These are phyloP conservation scores for Tragelaphus imberbis DNA, from an alignment of 2,113 vertebrate genomes.

Conservation along the genomic window DNA sequence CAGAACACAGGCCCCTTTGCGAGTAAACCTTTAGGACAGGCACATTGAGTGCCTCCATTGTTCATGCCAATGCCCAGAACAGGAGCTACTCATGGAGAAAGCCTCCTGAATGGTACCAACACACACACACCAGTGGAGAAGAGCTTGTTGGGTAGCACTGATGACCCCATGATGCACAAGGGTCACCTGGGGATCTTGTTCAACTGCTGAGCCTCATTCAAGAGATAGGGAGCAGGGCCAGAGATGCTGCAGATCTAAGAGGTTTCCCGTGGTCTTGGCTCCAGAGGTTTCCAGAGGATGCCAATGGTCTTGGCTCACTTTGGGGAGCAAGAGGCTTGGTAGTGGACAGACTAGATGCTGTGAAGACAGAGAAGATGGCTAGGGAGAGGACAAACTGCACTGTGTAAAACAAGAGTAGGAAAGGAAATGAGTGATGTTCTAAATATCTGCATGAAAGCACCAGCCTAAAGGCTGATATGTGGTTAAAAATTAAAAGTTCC, in stretches of 20 bases:
- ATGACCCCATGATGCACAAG: rapidly evolving
- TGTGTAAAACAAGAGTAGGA: not conserved
- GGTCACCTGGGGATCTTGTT: not conserved
- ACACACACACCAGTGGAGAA: rapidly evolving
- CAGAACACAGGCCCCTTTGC: not conserved
- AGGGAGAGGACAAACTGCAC: not conserved
- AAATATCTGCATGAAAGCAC: not conserved
- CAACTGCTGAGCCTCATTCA: not conserved
- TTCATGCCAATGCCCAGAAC: not conserved
- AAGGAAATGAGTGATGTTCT: not conserved
- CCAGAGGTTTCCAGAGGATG: not conserved
- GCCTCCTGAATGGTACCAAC: not conserved
- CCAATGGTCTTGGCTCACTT: not conserved
- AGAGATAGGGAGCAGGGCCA: not conserved
- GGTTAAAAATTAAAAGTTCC: not conserved
- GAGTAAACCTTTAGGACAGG: not conserved
- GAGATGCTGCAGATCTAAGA: not conserved
- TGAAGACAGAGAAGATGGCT: not conserved
- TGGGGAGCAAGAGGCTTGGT: not conserved
- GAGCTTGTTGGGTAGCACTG: not conserved
- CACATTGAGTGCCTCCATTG: not conserved
- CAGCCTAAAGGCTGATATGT: not conserved
- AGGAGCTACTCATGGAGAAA: not conserved
- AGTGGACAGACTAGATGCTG: not conserved
- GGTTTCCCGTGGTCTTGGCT: not conserved